Evolutionary conservation across 2,888 invertebrate genomes (phyloP), one percentile per base, ranked within the genome.

Genomic region (Drosophila multiciliata): DNA sequence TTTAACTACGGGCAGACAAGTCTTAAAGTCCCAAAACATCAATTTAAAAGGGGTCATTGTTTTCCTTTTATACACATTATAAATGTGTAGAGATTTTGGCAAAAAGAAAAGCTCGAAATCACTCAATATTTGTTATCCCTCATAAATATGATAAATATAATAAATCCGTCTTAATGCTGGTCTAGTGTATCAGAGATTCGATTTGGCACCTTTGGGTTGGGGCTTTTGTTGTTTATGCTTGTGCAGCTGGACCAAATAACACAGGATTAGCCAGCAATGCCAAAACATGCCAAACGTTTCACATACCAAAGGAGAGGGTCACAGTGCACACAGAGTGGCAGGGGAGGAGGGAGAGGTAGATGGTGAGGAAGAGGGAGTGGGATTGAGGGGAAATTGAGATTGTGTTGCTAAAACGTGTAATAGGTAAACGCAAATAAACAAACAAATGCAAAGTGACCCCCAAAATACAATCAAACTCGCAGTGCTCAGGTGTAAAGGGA

Each of bases 401-500:
- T 38, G 57, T 52, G 69, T 50, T 58, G 36, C 60, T 17, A 55
- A 53, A 61, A 53, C 58, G 72, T 71, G 83, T 83, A 83, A 87
- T 87, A 71, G 87, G 87, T 64, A 74, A 82, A 86, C 40, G 72
- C 83, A 80, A 78, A 83, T 79, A 84, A 71, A 74, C 87, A 80
- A 84, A 77, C 80, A 78, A 78, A 80, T 67, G 74, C 67, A 78
- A 87, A 85, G 66, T 84, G 89, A 83, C 64, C 77, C 75, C 70
- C 72, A 71, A 75, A 77, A 49, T 55, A 65, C 36, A 49, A 40
- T 40, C 57, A 29, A n/a, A 42, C 58, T 53, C 48, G 15, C 48
- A 38, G 29, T 53, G 67, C 40, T 42, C 49, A 57, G 54, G 52
- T 23, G 65, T 54, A 35, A 52, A 53, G 23, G 32, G 58, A 73